phyloP scores from a whole-genome alignment of 1,140 invertebrate genomes.

The Drusus annulatus region DNA sequence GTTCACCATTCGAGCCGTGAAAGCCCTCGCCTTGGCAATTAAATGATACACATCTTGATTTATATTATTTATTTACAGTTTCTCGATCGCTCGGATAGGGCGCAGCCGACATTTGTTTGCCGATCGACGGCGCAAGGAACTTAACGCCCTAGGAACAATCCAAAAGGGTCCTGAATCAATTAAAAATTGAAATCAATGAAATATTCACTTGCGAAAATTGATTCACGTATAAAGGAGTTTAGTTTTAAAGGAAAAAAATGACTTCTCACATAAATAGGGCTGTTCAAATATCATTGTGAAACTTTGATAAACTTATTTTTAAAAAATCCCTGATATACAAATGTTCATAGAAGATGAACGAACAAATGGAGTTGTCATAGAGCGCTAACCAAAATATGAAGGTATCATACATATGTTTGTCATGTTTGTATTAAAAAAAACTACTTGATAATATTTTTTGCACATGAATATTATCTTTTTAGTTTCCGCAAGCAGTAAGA shows the following conservation, averaged over 20 bases:
- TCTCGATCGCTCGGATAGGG: constrained; percentile 29
- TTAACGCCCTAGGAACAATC: neutral
- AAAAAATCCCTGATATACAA: too few species aligned
- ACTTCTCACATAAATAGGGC: neutral
- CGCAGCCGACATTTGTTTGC: constrained; percentile 19
- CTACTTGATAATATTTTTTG: too few species aligned
- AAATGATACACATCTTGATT: constrained; percentile 49
- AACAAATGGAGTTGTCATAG: too few species aligned
- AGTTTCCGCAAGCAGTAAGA: too few species aligned
- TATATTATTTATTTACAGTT: constrained; percentile 52
- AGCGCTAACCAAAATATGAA: too few species aligned
- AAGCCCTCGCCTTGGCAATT: constrained; percentile 42
- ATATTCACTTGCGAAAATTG: neutral
- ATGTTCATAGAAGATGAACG: too few species aligned
- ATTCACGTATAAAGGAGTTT: neutral
- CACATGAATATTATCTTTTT: too few species aligned
- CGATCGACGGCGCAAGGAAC: neutral
- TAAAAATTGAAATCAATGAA: constrained; percentile 12
- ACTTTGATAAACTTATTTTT: too few species aligned
- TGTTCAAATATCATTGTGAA: neutral
- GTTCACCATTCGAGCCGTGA: constrained; percentile 28
- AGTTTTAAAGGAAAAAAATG: neutral
- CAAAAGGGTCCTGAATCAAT: neutral
- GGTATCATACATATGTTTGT: too few species aligned
- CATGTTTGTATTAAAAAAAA: too few species aligned